phyloP scores from a whole-genome alignment of 2,113 vertebrate genomes.

The Aegithalos caudatus region DNA sequence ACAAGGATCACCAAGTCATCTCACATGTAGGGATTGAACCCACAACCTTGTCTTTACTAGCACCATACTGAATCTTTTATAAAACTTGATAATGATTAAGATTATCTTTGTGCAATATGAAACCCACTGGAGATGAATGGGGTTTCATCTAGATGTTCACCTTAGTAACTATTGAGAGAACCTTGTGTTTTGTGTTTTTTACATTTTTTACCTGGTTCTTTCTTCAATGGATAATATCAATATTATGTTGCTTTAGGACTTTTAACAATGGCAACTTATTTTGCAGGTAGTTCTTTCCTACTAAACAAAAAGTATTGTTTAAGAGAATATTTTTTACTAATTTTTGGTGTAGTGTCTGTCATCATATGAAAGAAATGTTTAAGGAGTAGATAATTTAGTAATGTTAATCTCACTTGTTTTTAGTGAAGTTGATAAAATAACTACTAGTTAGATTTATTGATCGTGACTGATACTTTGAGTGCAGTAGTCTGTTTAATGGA shows the following conservation, averaged over 20 bases:
- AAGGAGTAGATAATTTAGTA: not conserved
- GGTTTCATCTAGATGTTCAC: not conserved
- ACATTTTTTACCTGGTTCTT: not conserved
- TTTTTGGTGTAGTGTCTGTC: not conserved
- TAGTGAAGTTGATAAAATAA: not conserved
- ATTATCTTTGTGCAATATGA: not conserved
- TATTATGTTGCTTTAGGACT: not conserved
- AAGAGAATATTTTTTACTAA: not conserved
- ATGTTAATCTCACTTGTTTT: not conserved
- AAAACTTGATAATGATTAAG: not conserved
- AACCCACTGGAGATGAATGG: not conserved
- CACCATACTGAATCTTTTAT: not conserved
- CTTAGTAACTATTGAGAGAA: not conserved
- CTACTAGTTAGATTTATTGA: not conserved
- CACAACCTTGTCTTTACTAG: not conserved
- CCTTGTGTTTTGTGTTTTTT: not conserved
- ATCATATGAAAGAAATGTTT: not conserved
- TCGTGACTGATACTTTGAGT: constrained; percentile 29
- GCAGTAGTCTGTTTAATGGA: constrained; percentile 8
- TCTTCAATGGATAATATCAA: not conserved
- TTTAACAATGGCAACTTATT: not conserved
- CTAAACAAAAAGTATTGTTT: not conserved
- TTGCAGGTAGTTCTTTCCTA: not conserved
- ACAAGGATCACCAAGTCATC: not conserved
- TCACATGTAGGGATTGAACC: rapidly evolving